These are phyloP conservation scores for Diploptera punctata DNA, from an alignment of 2,888 invertebrate genomes.

Conservation along the genomic window DNA sequence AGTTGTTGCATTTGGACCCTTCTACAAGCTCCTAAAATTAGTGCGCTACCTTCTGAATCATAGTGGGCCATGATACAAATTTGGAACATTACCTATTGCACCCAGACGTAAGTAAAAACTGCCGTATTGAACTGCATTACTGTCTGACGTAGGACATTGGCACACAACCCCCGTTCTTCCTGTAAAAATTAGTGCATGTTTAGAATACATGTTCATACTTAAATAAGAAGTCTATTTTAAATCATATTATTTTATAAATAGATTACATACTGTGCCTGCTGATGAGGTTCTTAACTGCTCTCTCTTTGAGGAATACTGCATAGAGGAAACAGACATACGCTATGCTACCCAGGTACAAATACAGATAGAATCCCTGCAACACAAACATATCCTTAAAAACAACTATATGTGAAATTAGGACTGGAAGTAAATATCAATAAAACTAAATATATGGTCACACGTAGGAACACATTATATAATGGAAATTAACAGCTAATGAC, in stretches of 20 bases:
- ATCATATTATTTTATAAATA: background rate
- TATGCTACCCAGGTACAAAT: conserved; percentile 78
- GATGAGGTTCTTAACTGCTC: conserved; percentile 66
- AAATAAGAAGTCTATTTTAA: too few species aligned
- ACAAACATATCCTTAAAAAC: too few species aligned
- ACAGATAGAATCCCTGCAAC: conserved; percentile 80
- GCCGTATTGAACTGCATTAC: conserved; percentile 67
- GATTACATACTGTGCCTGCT: conserved; percentile 48
- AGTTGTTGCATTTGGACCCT: too few species aligned
- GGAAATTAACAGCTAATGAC: too few species aligned
- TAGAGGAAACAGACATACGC: conserved; percentile 78
- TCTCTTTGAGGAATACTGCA: conserved; percentile 67
- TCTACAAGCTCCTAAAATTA: too few species aligned
- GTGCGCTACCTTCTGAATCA: too few species aligned
- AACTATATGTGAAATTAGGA: too few species aligned
- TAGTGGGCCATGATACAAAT: too few species aligned
- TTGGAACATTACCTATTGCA: conserved; percentile 81
- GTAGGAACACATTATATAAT: too few species aligned
- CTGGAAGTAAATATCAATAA: too few species aligned
- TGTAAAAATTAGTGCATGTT: background rate
- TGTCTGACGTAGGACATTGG: background rate
- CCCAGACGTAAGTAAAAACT: conserved; percentile 88
- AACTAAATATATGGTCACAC: too few species aligned
- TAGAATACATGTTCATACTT: too few species aligned
- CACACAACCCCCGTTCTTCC: conserved; percentile 7